Conservation (phyloP, 2,888 invertebrate species). For the Heliconius erato region DNA sequence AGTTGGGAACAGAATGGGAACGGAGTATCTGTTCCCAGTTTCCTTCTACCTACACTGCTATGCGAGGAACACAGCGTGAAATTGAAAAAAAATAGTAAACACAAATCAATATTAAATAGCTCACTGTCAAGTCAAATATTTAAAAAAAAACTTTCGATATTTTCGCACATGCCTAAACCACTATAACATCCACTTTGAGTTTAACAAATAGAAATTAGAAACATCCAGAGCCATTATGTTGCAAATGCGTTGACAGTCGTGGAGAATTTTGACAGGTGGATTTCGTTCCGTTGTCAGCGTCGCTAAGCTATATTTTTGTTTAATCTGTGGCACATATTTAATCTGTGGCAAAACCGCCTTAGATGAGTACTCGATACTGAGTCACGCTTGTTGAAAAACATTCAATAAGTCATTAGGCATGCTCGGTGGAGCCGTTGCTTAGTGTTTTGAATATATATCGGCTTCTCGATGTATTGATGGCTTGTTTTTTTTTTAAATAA, state of each 20-base stretch:
- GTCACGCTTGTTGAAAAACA: slow-evolving; percentile 44
- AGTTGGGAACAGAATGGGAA: too few relatives aligned
- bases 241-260: slow-evolving; percentile 78
- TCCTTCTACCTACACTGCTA: too few relatives aligned
- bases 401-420: slow-evolving; percentile 45
- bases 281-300: slow-evolving; percentile 74
- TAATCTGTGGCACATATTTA: slow-evolving; percentile 35
- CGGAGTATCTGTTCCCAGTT: too few relatives aligned
- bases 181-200: slow-evolving; percentile 32
- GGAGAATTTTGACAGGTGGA: slow-evolving; percentile 75
- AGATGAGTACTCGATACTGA: slow-evolving; percentile 35
- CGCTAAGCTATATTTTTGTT: slow-evolving; percentile 50
- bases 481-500: background rate
- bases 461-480: background rate
- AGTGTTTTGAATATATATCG: slow-evolving; percentile 38
- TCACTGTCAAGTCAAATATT: background rate
- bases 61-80: too few relatives aligned
- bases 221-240: slow-evolving; percentile 65
- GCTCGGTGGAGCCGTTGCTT: slow-evolving; percentile 43
- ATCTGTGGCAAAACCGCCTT: slow-evolving; percentile 27
- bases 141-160: background rate
- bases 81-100: background rate
- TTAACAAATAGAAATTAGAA: slow-evolving; percentile 33
- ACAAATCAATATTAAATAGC: background rate
- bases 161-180: slow-evolving; percentile 24